These are phyloP conservation scores for Protobothrops flavoviridis DNA, from an alignment of 2,113 vertebrate genomes.

Conservation along the genomic window DNA sequence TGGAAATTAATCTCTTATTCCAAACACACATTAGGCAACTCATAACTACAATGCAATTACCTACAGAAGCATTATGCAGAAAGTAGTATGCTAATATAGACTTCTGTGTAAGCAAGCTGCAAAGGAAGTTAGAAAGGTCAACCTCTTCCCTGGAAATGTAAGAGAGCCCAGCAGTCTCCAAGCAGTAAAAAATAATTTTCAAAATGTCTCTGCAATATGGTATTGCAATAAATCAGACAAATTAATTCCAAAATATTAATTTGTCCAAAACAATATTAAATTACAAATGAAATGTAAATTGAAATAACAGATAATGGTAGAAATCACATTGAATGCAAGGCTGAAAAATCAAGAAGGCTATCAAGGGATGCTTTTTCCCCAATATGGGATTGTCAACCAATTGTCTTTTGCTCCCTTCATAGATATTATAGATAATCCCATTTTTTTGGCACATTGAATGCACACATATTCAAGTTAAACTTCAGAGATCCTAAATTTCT, in stretches of 20 bases:
- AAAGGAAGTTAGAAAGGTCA: neutral
- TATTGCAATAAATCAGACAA: neutral
- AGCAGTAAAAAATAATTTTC: neutral
- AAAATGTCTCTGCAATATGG: neutral
- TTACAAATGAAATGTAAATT: neutral
- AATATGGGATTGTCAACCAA: neutral
- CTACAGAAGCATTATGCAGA: neutral
- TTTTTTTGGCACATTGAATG: neutral
- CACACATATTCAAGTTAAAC: neutral
- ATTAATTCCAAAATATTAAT: neutral
- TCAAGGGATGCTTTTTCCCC: neutral
- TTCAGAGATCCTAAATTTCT: neutral
- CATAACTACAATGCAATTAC: neutral
- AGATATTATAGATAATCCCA: neutral
- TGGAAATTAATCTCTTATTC: conserved; percentile 11
- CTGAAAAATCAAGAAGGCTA: neutral
- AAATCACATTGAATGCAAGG: neutral
- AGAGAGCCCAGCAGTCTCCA: neutral
- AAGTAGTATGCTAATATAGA: neutral
- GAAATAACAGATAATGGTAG: neutral
- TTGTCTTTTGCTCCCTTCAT: neutral
- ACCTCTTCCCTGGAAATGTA: neutral
- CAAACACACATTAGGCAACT: fast-evolving
- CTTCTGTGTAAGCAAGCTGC: neutral
- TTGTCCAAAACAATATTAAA: neutral